Evolutionary conservation across 1,140 invertebrate species (phyloP).

Genomic region (Aradophagus sp.): DNA sequence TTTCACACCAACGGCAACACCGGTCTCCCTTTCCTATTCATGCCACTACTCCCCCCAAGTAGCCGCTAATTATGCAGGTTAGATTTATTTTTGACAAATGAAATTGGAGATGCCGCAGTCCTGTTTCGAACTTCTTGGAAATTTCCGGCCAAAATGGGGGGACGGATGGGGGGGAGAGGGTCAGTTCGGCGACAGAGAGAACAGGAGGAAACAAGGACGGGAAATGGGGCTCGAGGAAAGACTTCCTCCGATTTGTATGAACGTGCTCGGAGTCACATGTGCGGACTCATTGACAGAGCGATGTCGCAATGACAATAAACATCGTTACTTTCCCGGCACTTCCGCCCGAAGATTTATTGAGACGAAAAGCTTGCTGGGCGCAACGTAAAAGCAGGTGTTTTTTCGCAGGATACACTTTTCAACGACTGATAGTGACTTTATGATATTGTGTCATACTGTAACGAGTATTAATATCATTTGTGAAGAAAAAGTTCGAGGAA

Average conservation of each 20-base stretch:
- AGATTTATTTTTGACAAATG: slow-evolving; percentile 50
- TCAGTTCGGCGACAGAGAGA: slow-evolving; percentile 6
- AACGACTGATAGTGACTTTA: too few relatives aligned
- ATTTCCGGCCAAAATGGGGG: background rate
- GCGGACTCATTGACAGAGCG: slow-evolving; percentile 9
- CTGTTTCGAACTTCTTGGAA: slow-evolving; percentile 30
- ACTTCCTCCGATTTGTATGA: slow-evolving; percentile 8
- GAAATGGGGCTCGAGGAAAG: background rate
- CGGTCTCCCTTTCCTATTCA: slow-evolving; percentile 14
- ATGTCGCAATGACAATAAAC: slow-evolving; percentile 16
- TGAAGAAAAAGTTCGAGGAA: too few relatives aligned
- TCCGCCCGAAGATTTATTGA: background rate
- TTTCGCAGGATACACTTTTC: too few relatives aligned
- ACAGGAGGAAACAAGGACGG: background rate
- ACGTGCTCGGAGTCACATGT: slow-evolving; percentile 6
- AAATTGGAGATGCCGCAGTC: slow-evolving; percentile 37
- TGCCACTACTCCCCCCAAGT: slow-evolving; percentile 13
- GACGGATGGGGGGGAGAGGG: too few relatives aligned
- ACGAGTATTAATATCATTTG: too few relatives aligned
- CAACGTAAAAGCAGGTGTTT: too few relatives aligned
- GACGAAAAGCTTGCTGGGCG: too few relatives aligned
- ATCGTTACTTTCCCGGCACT: slow-evolving; percentile 2
- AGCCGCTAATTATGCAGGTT: slow-evolving; percentile 44
- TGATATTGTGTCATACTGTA: too few relatives aligned
- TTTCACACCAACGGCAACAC: slow-evolving; percentile 40